Evolutionary conservation across 2,797 vertebrate species (phyloP).

Genomic region (Halcyon badia): DNA sequence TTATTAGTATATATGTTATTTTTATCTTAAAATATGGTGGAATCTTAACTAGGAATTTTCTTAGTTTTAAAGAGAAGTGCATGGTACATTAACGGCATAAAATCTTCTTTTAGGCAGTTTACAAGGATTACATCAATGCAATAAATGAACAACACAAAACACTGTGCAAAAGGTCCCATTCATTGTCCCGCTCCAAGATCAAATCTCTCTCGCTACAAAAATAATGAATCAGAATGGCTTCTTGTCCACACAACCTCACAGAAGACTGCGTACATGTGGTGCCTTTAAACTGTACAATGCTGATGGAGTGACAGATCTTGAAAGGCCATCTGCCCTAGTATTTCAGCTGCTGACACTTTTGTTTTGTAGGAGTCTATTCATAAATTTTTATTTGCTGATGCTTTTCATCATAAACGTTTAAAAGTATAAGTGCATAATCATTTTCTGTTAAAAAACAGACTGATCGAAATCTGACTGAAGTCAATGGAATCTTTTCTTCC

Average conservation of each 20-base stretch:
- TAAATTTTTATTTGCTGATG: slow-evolving; percentile 31
- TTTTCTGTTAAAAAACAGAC: not conserved
- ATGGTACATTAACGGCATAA: not conserved
- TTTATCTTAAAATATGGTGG: not conserved
- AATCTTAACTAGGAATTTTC: not conserved
- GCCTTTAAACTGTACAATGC: slow-evolving; percentile 57
- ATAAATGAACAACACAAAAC: slow-evolving; percentile 18
- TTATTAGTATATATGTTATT: not conserved
- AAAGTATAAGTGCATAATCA: slow-evolving; percentile 35
- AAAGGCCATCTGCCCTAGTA: slow-evolving; percentile 49
- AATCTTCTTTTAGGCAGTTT: not conserved
- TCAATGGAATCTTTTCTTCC: slow-evolving; percentile 35
- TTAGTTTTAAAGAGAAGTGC: not conserved
- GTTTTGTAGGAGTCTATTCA: slow-evolving; percentile 53
- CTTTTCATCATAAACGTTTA: slow-evolving; percentile 48
- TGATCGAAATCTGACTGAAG: not conserved
- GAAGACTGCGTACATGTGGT: slow-evolving; percentile 5
- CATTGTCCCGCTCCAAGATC: slow-evolving; percentile 16
- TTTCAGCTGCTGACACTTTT: slow-evolving; percentile 50
- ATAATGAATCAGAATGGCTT: slow-evolving; percentile 24
- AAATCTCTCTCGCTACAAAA: not conserved
- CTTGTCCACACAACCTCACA: slow-evolving; percentile 32
- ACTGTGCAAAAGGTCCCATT: not conserved
- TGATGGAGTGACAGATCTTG: slow-evolving; percentile 51
- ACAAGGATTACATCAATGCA: not conserved